Evolutionary conservation across 2,113 vertebrate genomes (phyloP).

Genomic region (Patagioenas fasciata): DNA sequence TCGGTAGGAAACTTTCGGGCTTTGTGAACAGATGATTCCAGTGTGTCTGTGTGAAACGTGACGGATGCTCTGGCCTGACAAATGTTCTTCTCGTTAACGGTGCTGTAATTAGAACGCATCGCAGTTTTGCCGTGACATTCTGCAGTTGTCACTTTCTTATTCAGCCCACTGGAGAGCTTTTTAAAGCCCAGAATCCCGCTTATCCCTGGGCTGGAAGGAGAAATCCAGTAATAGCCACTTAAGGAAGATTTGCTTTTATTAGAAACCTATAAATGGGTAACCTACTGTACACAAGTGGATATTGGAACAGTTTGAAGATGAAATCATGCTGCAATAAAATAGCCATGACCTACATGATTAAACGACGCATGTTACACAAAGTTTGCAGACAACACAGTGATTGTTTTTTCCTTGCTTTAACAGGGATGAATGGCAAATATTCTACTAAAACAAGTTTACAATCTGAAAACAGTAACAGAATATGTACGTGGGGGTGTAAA

Average conservation of each 20-base stretch:
- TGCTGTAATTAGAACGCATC: neutral
- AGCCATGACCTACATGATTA: neutral
- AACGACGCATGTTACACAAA: neutral
- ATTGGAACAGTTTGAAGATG: slow-evolving; percentile 42
- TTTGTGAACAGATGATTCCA: neutral
- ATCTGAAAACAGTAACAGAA: neutral
- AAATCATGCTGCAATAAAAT: slow-evolving; percentile 38
- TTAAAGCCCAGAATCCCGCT: slow-evolving; percentile 49
- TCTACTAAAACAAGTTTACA: neutral
- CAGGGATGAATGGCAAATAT: neutral
- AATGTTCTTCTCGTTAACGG: neutral
- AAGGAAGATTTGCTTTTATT: slow-evolving; percentile 66
- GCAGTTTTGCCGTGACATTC: slow-evolving; percentile 1
- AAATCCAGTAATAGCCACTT: slow-evolving; percentile 62
- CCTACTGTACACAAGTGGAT: slow-evolving; percentile 34
- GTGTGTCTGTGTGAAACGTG: neutral
- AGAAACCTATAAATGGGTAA: slow-evolving; percentile 50
- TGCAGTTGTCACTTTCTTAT: slow-evolving; percentile 45
- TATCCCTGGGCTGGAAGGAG: slow-evolving; percentile 36
- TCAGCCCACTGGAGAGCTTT: slow-evolving; percentile 3
- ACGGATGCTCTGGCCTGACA: neutral
- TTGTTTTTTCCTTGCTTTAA: neutral
- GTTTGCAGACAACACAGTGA: neutral
- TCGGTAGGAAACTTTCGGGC: neutral
- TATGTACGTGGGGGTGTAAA: rapidly evolving